Evolutionary conservation across 2,113 vertebrate genomes (phyloP).

Genomic region (Rhizomys pruinosus): DNA sequence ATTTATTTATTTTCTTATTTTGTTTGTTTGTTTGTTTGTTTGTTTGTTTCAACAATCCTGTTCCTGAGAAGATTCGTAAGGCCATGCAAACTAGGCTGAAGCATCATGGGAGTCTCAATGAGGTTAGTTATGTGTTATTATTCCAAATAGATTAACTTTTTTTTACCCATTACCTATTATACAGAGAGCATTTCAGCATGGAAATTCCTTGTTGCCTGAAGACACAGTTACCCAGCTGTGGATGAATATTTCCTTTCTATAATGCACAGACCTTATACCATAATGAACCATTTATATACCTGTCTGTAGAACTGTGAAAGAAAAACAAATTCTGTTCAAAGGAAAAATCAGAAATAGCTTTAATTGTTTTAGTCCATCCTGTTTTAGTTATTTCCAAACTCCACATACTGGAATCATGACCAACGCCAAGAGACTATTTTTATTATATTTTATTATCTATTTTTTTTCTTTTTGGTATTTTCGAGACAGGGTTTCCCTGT

Average conservation of each 20-base stretch:
- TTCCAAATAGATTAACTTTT: background rate
- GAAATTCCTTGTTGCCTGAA: background rate
- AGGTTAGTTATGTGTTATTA: constrained; percentile 4
- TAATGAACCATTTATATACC: background rate
- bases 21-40: background rate
- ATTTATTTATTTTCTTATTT: no score
- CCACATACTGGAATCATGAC: constrained; percentile 74
- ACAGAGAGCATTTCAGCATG: background rate
- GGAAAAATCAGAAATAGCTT: constrained; percentile 65
- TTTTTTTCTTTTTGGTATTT: no score
- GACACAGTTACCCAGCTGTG: background rate
- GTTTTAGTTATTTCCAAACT: constrained; percentile 79
- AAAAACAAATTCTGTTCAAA: constrained; percentile 69
- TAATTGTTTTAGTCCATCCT: constrained; percentile 32
- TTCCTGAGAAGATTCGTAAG: background rate
- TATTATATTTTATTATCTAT: no score
- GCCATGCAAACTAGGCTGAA: background rate
- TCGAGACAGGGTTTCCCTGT: no score
- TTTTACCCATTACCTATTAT: background rate
- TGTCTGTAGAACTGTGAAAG: constrained; percentile 63
- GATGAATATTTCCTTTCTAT: background rate
- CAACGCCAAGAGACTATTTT: constrained; percentile 55
- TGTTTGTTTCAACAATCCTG: background rate
- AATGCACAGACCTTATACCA: background rate
- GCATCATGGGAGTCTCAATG: background rate